A percentile compares a stretch with the other conserved stretches of the same genome.
phyloP scores from a whole-genome alignment of 1,140 invertebrate genomes.

The Linepithema humile region DNA sequence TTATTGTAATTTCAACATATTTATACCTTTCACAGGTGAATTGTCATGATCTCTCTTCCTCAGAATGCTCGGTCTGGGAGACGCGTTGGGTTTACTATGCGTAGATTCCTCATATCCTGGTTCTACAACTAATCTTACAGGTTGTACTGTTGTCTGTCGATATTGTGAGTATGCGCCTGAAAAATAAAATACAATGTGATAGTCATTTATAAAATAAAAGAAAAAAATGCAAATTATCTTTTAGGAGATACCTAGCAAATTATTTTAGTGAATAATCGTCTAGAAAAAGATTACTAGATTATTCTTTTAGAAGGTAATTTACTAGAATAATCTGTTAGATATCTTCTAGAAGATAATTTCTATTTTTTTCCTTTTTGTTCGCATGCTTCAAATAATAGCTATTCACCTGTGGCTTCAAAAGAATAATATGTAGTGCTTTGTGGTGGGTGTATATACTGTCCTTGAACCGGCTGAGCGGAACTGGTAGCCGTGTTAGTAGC shows the following conservation, averaged over 20 bases:
- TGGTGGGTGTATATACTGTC: conserved; percentile 78
- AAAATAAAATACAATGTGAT: background rate
- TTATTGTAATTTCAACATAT: background rate
- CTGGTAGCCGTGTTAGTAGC: conserved; percentile 63
- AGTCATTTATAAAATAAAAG: background rate
- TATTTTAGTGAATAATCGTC: no score
- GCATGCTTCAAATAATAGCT: background rate
- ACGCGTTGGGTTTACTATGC: conserved; percentile 86
- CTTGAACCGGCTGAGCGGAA: conserved; percentile 74
- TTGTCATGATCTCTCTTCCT: conserved; percentile 87
- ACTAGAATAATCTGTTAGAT: no score
- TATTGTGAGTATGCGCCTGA: conserved; percentile 80
- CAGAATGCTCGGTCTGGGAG: conserved; percentile 88
- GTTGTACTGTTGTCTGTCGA: conserved; percentile 77
- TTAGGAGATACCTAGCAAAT: no score
- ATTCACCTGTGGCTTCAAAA: conserved; percentile 78
- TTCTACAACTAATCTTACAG: conserved; percentile 81
- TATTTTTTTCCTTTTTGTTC: background rate
- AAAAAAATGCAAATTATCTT: background rate
- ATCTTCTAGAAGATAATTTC: background rate
- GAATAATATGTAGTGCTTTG: conserved; percentile 75
- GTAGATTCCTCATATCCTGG: conserved; percentile 81
- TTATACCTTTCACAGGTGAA: conserved; percentile 85
- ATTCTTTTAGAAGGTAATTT: no score
- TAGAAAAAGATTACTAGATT: no score